phyloP scores from a whole-genome alignment of 92 coral and sea anemone genomes.

The Phenganax subtilis region DNA sequence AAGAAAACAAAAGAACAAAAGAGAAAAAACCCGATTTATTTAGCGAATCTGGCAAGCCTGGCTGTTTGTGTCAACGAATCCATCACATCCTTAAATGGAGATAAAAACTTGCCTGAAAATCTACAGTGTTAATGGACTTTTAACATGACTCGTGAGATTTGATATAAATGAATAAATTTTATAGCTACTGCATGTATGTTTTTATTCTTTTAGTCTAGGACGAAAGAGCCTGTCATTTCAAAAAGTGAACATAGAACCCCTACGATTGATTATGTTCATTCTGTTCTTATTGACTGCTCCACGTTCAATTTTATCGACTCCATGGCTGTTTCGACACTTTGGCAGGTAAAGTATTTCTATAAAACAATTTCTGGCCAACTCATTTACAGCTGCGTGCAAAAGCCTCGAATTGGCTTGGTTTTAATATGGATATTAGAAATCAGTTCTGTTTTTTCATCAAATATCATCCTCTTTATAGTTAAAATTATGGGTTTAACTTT shows the following conservation, averaged over 20 bases:
- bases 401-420: not conserved
- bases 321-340: conserved; percentile 23
- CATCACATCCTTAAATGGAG: no score
- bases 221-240: not conserved
- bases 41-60: no score
- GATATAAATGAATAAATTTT: not conserved
- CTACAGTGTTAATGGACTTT: no score
- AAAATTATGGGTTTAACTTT: not conserved
- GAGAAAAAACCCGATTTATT: no score
- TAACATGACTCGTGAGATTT: not conserved
- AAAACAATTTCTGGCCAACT: not conserved
- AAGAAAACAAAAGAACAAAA: no score
- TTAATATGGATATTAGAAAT: not conserved
- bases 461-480: not conserved
- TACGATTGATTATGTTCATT: conserved; percentile 17
- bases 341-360: not conserved
- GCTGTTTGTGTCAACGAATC: no score
- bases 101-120: no score
- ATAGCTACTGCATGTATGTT: no score
- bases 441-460: not conserved
- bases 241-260: not conserved
- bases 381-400: no score
- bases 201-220: no score
- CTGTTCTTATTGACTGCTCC: conserved; percentile 25
- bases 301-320: conserved; percentile 21